These are phyloP conservation scores for Hemichromis elongatus DNA, from an alignment of 2,113 vertebrate species.

Conservation along the genomic window DNA sequence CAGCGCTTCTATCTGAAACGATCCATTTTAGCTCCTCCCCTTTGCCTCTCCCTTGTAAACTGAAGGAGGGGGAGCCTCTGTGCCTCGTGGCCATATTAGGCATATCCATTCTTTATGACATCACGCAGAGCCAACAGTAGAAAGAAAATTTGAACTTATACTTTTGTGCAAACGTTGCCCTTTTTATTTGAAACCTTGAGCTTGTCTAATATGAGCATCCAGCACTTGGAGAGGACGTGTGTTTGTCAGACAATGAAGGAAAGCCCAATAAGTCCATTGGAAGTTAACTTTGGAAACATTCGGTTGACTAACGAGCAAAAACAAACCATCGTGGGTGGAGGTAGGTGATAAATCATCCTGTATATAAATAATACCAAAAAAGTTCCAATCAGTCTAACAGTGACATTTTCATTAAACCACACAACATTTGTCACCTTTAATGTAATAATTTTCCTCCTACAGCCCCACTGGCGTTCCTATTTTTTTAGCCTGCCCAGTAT, in stretches of 20 bases:
- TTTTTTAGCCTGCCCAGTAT: not conserved
- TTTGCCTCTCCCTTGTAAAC: not conserved
- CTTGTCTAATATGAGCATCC: not conserved
- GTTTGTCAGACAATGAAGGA: not conserved
- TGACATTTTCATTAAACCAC: not conserved
- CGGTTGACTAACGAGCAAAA: not conserved
- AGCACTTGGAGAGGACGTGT: no score
- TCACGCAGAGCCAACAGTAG: not conserved
- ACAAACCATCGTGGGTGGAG: not conserved
- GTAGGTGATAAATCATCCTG: not conserved
- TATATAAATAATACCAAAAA: not conserved
- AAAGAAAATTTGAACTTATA: not conserved
- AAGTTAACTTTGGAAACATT: not conserved
- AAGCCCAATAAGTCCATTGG: not conserved
- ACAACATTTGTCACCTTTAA: not conserved
- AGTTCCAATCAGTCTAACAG: not conserved
- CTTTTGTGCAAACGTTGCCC: fast-evolving
- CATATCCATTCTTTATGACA: not conserved
- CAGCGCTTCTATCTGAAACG: no score
- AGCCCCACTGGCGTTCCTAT: fast-evolving
- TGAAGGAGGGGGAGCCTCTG: not conserved
- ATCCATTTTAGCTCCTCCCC: not conserved
- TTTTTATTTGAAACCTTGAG: not conserved
- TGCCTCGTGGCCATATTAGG: not conserved
- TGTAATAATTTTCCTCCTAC: not conserved